phyloP scores from a whole-genome alignment of 2,888 invertebrate genomes.

The Anoncus sp. region DNA sequence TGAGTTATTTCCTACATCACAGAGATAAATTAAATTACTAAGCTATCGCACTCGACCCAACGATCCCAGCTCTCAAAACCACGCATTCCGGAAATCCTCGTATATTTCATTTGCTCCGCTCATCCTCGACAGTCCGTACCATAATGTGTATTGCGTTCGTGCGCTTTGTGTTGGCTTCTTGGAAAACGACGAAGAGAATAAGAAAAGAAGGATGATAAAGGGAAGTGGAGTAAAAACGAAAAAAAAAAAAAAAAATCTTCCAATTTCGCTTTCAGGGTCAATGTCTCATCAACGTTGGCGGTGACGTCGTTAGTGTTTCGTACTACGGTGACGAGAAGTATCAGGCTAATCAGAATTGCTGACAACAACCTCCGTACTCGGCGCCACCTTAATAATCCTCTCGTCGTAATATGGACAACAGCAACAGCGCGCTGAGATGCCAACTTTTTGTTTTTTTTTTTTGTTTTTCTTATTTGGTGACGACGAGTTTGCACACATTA shows the following conservation, averaged over 20 bases:
- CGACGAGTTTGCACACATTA: neutral
- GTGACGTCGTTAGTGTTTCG: conserved; percentile 94
- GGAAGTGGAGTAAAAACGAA: conserved; percentile 12
- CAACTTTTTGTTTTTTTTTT: neutral
- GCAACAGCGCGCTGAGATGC: conserved; percentile 16
- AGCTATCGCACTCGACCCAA: conserved; percentile 19
- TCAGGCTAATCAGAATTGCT: conserved; percentile 75
- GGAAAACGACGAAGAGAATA: neutral
- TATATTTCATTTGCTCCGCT: too few relatives aligned
- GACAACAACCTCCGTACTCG: conserved; percentile 80
- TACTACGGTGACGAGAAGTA: conserved; percentile 86
- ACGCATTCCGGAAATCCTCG: neutral
- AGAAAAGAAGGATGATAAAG: neutral
- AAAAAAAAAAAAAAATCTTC: neutral
- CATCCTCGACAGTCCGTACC: too few relatives aligned
- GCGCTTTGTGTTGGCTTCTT: neutral
- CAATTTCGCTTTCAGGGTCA: conserved; percentile 90
- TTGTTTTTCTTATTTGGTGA: neutral
- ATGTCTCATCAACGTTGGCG: conserved; percentile 97
- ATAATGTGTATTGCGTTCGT: too few relatives aligned
- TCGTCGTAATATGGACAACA: conserved; percentile 50
- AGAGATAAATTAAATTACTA: conserved; percentile 4
- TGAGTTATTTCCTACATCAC: neutral
- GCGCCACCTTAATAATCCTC: conserved; percentile 77
- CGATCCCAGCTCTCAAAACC: neutral